Evolutionary conservation across 2,797 vertebrate genomes (phyloP), one percentile per base, ranked within the genome.

Genomic region (Triplophysa yarkandensis): DNA sequence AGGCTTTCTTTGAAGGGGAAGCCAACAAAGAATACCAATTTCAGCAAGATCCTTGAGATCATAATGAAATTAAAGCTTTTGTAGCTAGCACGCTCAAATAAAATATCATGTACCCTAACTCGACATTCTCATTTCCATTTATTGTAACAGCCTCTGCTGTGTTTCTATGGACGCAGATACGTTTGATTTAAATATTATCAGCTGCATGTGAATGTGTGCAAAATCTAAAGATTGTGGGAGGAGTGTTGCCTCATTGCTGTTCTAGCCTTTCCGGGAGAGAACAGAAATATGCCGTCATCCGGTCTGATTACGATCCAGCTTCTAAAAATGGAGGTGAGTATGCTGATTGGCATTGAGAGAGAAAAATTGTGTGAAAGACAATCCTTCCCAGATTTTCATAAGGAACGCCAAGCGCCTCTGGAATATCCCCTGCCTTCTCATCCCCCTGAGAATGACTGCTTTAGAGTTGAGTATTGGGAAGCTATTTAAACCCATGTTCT

Each of bases 11-110:
- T 94, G 93, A 93, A 94, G 92, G 93, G 84, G 46, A 90, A 90
- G 91, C 91, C 91, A 94, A 94, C 94, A 93, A 95, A 96, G 94
- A 94, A 93, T 92, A 93, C 93, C 93, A 92, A 94, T 96, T 95
- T 95, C 92, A 93, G 93, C 92, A 92, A 94, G 95, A 98, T 96
- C 92, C 88, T 84, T 83, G 86, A 87, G 90, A 90, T 80, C 94
- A 97, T 96, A 95, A 90, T 87, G 88, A 94, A 95, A 96, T 95
- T 89, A 95, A 95, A 94, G 93, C 95, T 93, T 96, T 95, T 93
- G 92, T 93, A 93, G 92, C 86, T 92, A 92, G 92, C 88, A 89
- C 86, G 85, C 90, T 91, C 90, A 87, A 89, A 93, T 92, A 80
- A 93, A 93, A 94, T 91, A 90, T 88, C 89, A 86, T 89, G 92